Evolutionary conservation across 2,113 vertebrate species (phyloP), one percentile per base, ranked within the genome.

Genomic region (Salminus brasiliensis): DNA sequence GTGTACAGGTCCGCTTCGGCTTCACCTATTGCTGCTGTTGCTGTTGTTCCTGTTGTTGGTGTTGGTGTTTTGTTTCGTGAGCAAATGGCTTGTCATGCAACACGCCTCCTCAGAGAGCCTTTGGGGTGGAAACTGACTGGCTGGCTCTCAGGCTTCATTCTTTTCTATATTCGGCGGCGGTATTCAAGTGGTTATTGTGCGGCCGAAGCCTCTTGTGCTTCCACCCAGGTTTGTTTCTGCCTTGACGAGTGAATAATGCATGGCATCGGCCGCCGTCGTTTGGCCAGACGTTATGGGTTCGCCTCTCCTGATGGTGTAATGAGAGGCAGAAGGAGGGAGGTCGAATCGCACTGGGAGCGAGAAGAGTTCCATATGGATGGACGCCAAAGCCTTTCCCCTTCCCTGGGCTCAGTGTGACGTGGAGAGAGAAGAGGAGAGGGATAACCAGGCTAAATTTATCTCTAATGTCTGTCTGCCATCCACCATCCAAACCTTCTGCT

Each of bases 191-290:
- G 80, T 72, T 80, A 76, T 47, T 62, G 55, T 30, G 52, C 2
- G 57, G 15, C 34, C 68, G 23, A 21, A 47, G 65, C 27, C 45
- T 34, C 1, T 23, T 62, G 75, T 75, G 34, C 57, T 59, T 73
- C 55, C 62, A 55, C 57, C 57, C 34, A 68, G 53, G 52, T 65
- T 74, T 41, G 75, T 82, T 90, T 87, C 83, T 87, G 90, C 89
- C 79, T 85, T 88, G 84, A 83, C 27, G 68, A 18, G 30, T 93
- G 91, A 93, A 94, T 94, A 92, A 93, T 94, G 94, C 85, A 91
- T 86, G 10, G 9, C 29, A 11, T 55, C 16, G 49, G 47, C 34
- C 15, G 65, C 23, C n/a, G n/a, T n/a, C n/a, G 27, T 83, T 90
- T 86, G 49, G 63, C 89, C 82, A 69, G 74, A 82, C 87, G 81